phyloP scores from a whole-genome alignment of 2,113 vertebrate species.

The Puma concolor region DNA sequence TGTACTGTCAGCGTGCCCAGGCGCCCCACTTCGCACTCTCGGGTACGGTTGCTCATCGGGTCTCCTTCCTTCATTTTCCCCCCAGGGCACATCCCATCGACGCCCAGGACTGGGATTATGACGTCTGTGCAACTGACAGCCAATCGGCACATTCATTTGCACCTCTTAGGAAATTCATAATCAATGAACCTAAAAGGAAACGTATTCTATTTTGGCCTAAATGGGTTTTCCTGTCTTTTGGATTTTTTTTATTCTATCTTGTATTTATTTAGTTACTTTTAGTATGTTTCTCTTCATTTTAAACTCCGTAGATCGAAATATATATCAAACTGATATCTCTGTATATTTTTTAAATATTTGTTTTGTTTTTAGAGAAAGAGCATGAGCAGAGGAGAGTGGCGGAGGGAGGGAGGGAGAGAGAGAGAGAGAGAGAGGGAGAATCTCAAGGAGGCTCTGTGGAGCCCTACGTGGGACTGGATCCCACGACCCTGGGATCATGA shows the following conservation, averaged over 20 bases:
- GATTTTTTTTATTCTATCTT: neutral
- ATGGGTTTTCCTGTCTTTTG: neutral
- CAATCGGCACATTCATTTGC: neutral
- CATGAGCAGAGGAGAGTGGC: no score
- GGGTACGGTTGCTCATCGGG: neutral
- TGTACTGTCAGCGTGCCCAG: no score
- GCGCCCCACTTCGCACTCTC: neutral
- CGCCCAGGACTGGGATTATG: neutral
- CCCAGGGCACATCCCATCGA: no score
- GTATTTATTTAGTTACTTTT: neutral
- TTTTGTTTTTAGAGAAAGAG: no score
- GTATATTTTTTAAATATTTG: no score
- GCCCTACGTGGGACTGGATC: no score
- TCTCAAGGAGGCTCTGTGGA: no score
- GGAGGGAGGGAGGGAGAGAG: no score
- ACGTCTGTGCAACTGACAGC: neutral
- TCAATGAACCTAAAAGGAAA: neutral
- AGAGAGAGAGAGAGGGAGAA: no score
- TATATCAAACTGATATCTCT: neutral
- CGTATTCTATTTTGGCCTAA: neutral
- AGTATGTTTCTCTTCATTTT: slow-evolving; percentile 22
- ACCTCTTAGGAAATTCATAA: neutral
- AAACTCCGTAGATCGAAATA: neutral
- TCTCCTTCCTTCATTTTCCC: neutral
- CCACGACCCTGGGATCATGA: no score